Percentiles rank a stretch among this genome's conserved stretches.
Evolutionary conservation across 2,888 invertebrate genomes (phyloP).

Genomic region (Eupithecia subumbrata): DNA sequence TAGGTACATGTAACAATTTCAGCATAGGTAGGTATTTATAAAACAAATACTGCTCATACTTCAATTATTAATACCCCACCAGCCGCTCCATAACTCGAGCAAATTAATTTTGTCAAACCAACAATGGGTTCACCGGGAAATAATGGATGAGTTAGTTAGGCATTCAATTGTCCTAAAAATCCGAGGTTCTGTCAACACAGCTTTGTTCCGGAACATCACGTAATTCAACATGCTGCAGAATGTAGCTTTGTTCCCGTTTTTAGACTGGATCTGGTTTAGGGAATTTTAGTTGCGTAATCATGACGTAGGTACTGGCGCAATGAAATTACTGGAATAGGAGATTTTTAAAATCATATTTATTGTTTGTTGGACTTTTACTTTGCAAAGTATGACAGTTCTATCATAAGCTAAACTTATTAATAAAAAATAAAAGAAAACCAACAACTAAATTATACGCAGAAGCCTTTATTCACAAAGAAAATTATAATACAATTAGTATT

Average conservation of each 20-base stretch:
- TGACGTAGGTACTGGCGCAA: background rate
- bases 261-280: conserved; percentile 8
- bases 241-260: conserved; percentile 31
- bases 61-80: conserved; percentile 5
- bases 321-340: background rate
- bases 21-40: background rate
- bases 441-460: too few relatives aligned
- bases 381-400: too few relatives aligned
- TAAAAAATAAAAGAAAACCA: too few relatives aligned
- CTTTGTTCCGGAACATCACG: conserved; percentile 44
- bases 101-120: conserved; percentile 63
- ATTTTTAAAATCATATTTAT: too few relatives aligned
- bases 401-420: too few relatives aligned
- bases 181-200: conserved; percentile 53
- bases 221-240: conserved; percentile 31
- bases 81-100: conserved; percentile 36
- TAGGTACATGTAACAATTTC: background rate
- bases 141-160: conserved; percentile 67
- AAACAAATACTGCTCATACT: background rate
- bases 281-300: conserved; percentile 11
- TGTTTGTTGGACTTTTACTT: too few relatives aligned
- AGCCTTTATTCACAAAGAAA: too few relatives aligned
- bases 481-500: too few relatives aligned
- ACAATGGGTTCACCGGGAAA: conserved; percentile 50
- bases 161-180: conserved; percentile 79